phyloP scores from a whole-genome alignment of 2,888 invertebrate species.

The Nemotelus nigrinus region DNA sequence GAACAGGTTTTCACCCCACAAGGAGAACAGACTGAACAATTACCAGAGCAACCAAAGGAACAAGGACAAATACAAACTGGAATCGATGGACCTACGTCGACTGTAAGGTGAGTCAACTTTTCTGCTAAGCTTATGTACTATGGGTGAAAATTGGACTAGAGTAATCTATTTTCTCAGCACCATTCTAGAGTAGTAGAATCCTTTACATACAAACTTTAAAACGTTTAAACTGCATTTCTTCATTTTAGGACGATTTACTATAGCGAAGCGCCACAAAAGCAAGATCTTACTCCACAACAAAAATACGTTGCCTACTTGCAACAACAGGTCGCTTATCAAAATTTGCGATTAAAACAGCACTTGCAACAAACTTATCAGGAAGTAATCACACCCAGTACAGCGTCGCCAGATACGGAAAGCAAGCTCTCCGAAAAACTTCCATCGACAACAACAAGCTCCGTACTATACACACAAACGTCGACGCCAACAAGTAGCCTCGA shows the following conservation, averaged over 20 bases:
- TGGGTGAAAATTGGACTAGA: too few relatives aligned
- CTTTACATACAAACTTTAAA: not conserved
- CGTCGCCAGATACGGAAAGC: not conserved
- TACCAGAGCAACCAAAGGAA: slow-evolving; percentile 11
- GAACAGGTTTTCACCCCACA: slow-evolving; percentile 47
- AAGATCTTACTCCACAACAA: slow-evolving; percentile 61
- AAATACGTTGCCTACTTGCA: slow-evolving; percentile 63
- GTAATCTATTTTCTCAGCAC: too few relatives aligned
- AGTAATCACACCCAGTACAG: not conserved
- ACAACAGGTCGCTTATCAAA: slow-evolving; percentile 55
- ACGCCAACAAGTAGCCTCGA: not conserved
- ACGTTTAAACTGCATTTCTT: not conserved
- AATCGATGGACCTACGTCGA: not conserved
- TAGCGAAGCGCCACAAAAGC: slow-evolving; percentile 28
- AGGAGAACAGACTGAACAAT: slow-evolving; percentile 25
- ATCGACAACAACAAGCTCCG: not conserved
- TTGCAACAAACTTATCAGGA: slow-evolving; percentile 36
- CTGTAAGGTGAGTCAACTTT: not conserved
- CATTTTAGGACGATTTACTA: slow-evolving; percentile 15
- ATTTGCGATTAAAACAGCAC: slow-evolving; percentile 52
- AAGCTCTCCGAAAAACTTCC: slow-evolving; percentile 3
- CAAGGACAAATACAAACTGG: slow-evolving; percentile 44
- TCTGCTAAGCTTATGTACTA: too few relatives aligned
- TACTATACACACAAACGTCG: not conserved
- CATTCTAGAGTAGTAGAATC: not conserved